Conservation (phyloP, 1,140 invertebrate genomes). For the Thaumetopoea pityocampa region DNA sequence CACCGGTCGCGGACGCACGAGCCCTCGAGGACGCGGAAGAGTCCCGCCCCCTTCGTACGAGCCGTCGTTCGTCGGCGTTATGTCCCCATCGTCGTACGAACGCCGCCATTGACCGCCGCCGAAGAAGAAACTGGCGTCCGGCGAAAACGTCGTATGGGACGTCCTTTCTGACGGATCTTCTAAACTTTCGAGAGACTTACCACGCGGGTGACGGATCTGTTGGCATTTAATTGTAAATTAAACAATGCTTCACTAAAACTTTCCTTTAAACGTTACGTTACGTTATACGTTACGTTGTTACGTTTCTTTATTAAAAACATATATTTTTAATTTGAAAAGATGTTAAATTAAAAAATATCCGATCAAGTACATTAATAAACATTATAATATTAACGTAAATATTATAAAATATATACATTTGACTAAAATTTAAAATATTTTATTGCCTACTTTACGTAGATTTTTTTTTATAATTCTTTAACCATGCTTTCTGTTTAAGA, state of each 20-base stretch:
- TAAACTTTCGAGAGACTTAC: slow-evolving; percentile 89
- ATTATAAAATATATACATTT: too few relatives aligned
- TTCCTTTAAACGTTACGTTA: too few relatives aligned
- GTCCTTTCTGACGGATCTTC: slow-evolving; percentile 81
- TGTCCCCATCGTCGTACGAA: slow-evolving; percentile 92
- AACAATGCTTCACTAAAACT: too few relatives aligned
- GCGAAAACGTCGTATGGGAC: slow-evolving; percentile 79
- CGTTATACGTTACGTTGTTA: slow-evolving; percentile 6
- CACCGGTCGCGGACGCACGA: slow-evolving; percentile 89
- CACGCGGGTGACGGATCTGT: slow-evolving; percentile 83
- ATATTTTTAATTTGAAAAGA: slow-evolving; percentile 4
- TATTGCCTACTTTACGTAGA: too few relatives aligned
- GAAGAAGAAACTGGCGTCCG: slow-evolving; percentile 74
- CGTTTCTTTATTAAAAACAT: background rate
- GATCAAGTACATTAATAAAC: slow-evolving; percentile 11
- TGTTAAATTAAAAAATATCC: slow-evolving; percentile 1
- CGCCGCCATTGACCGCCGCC: slow-evolving; percentile 83
- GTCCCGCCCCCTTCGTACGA: slow-evolving; percentile 87
- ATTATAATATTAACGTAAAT: slow-evolving; percentile 6
- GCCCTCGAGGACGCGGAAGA: slow-evolving; percentile 87
- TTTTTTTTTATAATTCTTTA: too few relatives aligned
- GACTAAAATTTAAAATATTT: too few relatives aligned
- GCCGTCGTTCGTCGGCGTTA: slow-evolving; percentile 90
- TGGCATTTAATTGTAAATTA: too few relatives aligned
- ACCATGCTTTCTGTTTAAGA: slow-evolving; percentile 17